Evolutionary conservation across 2,113 vertebrate genomes (phyloP).

Genomic region (Colistium nudipinnis): DNA sequence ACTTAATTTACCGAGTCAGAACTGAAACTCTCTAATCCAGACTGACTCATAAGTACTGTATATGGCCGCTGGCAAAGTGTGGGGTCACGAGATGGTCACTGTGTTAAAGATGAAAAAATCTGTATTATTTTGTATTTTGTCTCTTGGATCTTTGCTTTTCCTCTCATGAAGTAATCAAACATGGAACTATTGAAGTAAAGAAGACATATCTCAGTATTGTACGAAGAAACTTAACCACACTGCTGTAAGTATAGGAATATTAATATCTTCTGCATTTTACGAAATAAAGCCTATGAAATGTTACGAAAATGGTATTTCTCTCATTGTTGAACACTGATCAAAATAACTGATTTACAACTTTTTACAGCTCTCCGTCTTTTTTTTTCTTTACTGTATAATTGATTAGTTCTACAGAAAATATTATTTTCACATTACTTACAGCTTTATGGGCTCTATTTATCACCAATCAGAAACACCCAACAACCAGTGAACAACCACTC

Average conservation of each 20-base stretch:
- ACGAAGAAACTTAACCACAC: not conserved
- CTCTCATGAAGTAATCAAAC: not conserved
- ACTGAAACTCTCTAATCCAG: constrained; percentile 3
- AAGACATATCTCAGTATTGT: not conserved
- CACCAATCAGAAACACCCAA: constrained; percentile 55
- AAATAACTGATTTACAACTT: too few relatives aligned
- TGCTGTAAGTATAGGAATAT: not conserved
- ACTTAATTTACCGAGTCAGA: not conserved
- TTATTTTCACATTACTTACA: constrained; percentile 21
- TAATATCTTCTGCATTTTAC: too few relatives aligned
- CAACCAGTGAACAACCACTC: constrained; percentile 19
- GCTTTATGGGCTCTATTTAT: not conserved
- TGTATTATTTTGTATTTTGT: not conserved
- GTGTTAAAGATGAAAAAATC: not conserved
- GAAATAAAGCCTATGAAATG: too few relatives aligned
- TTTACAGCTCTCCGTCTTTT: too few relatives aligned
- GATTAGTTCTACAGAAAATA: not conserved
- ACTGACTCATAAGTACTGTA: not conserved
- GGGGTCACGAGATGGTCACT: not conserved
- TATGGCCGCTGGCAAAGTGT: not conserved
- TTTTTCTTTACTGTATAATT: too few relatives aligned
- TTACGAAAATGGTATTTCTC: too few relatives aligned
- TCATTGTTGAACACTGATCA: too few relatives aligned
- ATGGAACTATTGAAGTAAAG: not conserved
- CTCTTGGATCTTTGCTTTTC: not conserved